These are phyloP conservation scores for Hydraecia micacea DNA, from an alignment of 2,888 invertebrate genomes.

Conservation along the genomic window DNA sequence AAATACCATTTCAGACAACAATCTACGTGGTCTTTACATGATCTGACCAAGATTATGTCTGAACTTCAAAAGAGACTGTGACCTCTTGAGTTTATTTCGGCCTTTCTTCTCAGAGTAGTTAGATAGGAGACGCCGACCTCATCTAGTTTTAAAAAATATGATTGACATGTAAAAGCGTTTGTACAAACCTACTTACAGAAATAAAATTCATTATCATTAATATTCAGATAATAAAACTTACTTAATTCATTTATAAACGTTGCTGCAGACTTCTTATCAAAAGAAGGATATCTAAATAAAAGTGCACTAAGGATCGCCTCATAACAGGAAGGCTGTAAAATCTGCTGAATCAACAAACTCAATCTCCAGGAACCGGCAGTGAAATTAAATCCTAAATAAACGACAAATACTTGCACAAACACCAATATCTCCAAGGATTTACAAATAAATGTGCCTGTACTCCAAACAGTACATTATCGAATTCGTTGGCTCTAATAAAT, in stretches of 20 bases:
- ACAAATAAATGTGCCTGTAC: neutral
- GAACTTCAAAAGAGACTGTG: neutral
- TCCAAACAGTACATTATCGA: constrained; percentile 5
- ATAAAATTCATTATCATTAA: neutral
- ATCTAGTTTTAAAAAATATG: neutral
- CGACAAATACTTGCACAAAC: constrained; percentile 14
- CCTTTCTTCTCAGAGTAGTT: neutral
- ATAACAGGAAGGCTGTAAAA: constrained; percentile 4
- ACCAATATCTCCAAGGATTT: constrained; percentile 26
- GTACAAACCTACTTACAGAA: neutral
- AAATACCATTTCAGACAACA: neutral
- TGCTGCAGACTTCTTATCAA: neutral
- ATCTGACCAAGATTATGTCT: neutral
- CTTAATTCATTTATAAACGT: neutral
- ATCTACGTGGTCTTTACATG: neutral
- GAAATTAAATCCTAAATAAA: neutral
- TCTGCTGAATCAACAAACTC: neutral
- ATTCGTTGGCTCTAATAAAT: constrained; percentile 38
- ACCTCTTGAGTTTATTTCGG: neutral
- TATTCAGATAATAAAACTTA: neutral
- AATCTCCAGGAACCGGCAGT: constrained; percentile 25
- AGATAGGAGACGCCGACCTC: neutral
- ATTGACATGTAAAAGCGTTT: neutral
- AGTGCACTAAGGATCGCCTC: neutral
- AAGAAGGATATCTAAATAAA: neutral